Base-by-base conservation (phyloP, 2,888 invertebrate species). In the Caenorhabditis auriculariae region DNA sequence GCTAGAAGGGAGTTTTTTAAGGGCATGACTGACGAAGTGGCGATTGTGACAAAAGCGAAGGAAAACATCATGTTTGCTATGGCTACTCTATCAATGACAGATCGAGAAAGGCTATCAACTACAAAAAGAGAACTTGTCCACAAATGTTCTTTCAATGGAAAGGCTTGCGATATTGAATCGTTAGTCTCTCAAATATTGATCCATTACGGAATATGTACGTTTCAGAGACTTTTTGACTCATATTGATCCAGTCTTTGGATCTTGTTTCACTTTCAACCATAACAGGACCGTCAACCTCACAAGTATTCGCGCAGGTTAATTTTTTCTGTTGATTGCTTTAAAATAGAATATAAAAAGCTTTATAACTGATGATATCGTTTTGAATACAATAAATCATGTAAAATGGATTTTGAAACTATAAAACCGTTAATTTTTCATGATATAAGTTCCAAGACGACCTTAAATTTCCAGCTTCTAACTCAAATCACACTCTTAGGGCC, bases 11-110 rank as follows among this genome's bases (percentile, higher is more conserved):
- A 12, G n/a, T 17, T 37, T 28, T 42, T 45, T 42, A 28, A 79
- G 78, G 76, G 76, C 35, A 79, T 80, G 75, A 78, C 74, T 4
- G 80, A 81, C 62, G 80, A 80, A 66, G 80, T 80, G 24, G 80
- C 80, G 2, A 79, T 80, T 53, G 78, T 79, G 0, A 80, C 80
- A 15, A 79, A 78, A 56, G 80, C 80, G 0, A 80, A 80, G 52
- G 80, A 80, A 54, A 80, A 80, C 53, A 75, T 80, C 32, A 74
- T 80, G 60, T 81, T 80, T 54, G 77, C 74, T 1, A 81, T 80
- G 76, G 67, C 77, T 4, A 68, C 72, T 0, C 44, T 81, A 27
- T 63, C 75, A 4, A 72, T 75, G 70, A 67, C 71, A 28, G 67
- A 73, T 28, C 52, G 80, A 37, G 61, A 64, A 45, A 47, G 50